Base-by-base conservation (phyloP, 2,113 vertebrate species). In the Corythoichthys haematopterus region DNA sequence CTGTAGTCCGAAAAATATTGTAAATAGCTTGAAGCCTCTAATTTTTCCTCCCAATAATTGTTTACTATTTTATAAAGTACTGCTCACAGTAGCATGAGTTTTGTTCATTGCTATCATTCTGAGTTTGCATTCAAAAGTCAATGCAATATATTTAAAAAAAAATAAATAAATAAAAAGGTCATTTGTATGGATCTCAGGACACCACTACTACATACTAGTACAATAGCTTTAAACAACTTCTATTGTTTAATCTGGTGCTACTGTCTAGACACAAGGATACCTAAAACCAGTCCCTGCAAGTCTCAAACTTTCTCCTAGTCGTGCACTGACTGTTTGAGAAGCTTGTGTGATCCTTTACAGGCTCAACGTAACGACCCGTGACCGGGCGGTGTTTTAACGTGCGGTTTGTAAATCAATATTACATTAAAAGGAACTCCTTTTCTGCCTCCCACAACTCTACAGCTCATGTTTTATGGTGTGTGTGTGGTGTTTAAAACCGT, bases 341-440 rank as follows among this genome's bases (percentile, higher is more conserved):
- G 60, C 56, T 75, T 70, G 66, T 20, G 48, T 55, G 14, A 81
- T 83, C 80, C 37, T 69, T 83, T 76, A 55, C 60, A 70, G 81
- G 50, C 45, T 62, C 62, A 69, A 52, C 43, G 67, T 81, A 90
- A 85, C 75, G 70, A 81, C 64, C 84, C 77, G 4, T 85, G 81
- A 85, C 81, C 2, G 6, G 65, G 74, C 80, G 78, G 74, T 82
- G 80, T 83, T 84, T 80, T 76, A 86, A 78, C 71, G 77, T 75
- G 76, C 63, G 78, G 82, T 87, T 77, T 86, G 87, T 87, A 90
- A 90, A 87, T 89, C 84, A 89, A 88, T 90, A 88, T 82, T 79
- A 75, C 87, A 84, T 87, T 87, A 84, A 88, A 87, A 86, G 81
- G 70, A 69, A 66, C 73, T 56, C 70, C 76, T 80, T 89, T 82